phyloP scores from a whole-genome alignment of 2,797 vertebrate genomes.

The Crocodylus rhombifer region DNA sequence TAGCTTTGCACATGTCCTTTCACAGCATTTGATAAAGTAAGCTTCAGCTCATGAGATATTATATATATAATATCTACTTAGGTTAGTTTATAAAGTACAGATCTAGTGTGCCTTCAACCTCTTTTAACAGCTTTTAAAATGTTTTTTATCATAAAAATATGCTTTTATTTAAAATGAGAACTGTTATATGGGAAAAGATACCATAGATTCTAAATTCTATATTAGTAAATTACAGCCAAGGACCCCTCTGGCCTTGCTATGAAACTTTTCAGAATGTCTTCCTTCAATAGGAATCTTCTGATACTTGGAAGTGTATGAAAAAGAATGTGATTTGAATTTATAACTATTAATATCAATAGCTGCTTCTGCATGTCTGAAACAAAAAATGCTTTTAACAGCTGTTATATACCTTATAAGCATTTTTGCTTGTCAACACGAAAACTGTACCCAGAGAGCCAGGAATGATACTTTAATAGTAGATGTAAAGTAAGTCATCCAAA shows the following conservation, averaged over 20 bases:
- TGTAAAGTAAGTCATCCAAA: not conserved
- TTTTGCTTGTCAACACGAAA: not conserved
- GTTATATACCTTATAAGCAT: not conserved
- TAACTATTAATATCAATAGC: not conserved
- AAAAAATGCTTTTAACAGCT: not conserved
- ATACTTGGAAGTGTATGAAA: not conserved
- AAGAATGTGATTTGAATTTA: not conserved
- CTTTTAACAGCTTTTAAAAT: not conserved
- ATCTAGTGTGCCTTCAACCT: not conserved
- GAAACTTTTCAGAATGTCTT: not conserved
- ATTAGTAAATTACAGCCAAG: not conserved
- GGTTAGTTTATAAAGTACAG: too few species aligned
- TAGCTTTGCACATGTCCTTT: too few species aligned
- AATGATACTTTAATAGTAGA: not conserved
- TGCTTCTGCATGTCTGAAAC: not conserved
- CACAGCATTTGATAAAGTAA: too few species aligned
- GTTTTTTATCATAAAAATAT: not conserved
- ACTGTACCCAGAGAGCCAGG: not conserved
- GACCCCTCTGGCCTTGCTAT: not conserved
- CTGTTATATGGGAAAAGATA: not conserved
- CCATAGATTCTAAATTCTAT: not conserved
- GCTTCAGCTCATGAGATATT: too few species aligned
- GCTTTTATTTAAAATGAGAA: not conserved
- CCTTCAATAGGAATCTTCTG: not conserved
- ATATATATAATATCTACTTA: too few species aligned